Base-by-base conservation (phyloP, 2,797 vertebrate species). In the Acomys russatus region DNA sequence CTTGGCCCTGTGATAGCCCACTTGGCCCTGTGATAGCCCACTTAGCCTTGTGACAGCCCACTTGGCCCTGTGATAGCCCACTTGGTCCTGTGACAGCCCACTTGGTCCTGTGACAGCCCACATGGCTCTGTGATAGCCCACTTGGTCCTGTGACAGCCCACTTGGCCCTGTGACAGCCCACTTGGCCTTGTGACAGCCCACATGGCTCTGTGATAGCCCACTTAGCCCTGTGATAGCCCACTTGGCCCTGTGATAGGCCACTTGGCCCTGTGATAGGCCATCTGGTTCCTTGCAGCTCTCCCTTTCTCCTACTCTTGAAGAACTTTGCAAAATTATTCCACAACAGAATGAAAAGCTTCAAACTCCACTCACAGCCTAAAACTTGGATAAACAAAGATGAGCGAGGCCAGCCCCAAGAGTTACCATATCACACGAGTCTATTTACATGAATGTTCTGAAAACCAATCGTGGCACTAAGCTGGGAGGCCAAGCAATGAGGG, bases 341-440 rank as follows among this genome's bases (percentile, higher is more conserved):
- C 38, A 64, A 35, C 3, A 0, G 92, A 96, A 98, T 97, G 97
- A 98, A 98, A 98, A 96, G 92, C 95, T 98, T 98, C 95, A 85
- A 96, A 94, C 91, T 94, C 96, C 96, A 98, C 96, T 95, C 92
- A 95, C 92, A 95, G 98, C 96, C 97, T 97, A 95, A 91, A 54
- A 66, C 15, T 12, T 15, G 54, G 49, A 86, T 78, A 49, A 89
- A 71, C 17, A 35, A 78, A 78, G 38, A 7, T 70, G 44, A 87
- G 23, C 15, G 74, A 79, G 73, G 77, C 78, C 38, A 71, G 14
- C 76, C 35, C 63, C 28, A 86, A 90, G 61, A 11, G 54, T 33
- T 84, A 59, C 9, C 33, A 54, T 1, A 22, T 14, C 73, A n/a
- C 10, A 15, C 12, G 83, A 80, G 7, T 87, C 14, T 22, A 30